Evolutionary conservation across 2,113 vertebrate genomes (phyloP), one percentile per base, ranked within the genome.

Genomic region (Gnathonemus longibarbis): DNA sequence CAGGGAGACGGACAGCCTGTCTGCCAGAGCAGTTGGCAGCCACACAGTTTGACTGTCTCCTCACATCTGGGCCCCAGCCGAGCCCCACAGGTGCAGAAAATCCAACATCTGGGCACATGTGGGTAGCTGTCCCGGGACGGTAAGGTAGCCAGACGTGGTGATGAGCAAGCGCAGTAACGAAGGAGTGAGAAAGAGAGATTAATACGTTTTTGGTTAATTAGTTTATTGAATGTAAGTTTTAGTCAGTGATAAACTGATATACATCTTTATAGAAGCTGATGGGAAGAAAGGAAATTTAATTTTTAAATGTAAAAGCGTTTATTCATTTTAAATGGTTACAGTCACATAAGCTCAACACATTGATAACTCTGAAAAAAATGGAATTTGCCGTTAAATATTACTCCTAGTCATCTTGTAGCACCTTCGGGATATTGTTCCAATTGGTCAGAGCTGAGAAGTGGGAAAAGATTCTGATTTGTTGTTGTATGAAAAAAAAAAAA

Each of bases 321-420:
- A 52, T 87, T 87, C n/a, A 87, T 35, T 19, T 87, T 11, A 35
- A 87, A 87, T 11, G 46, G 85, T 27, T 87, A 87, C 85, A 87
- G 50, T 87, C 85, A 87, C 85, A 87, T 31, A 53, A 86, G 45
- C n/a, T 87, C 50, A 87, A 56, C 85, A 87, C 85, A 87, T 35
- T 27, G 6, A 39, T 56, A 53, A 56, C 48, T 86, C 24, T 19
- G 31, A 35, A 9, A 87, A 85, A 7, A 15, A 50, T 86, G 39
- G 21, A 31, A 87, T 87, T 27, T 24, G 46, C 9, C 8, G 10
- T 48, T 84, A 46, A 48, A 84, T n/a, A 48, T 48, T 84, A 7
- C 35, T 80, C 13, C 35, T 39, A 42, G 15, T 42, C 17, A 42
- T 15, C 74, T 11, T 80, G 74, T 77, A 39, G 74, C 15, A 80